These are phyloP conservation scores for Rhynchotus rufescens DNA, from an alignment of 2,797 vertebrate species.

Conservation along the genomic window DNA sequence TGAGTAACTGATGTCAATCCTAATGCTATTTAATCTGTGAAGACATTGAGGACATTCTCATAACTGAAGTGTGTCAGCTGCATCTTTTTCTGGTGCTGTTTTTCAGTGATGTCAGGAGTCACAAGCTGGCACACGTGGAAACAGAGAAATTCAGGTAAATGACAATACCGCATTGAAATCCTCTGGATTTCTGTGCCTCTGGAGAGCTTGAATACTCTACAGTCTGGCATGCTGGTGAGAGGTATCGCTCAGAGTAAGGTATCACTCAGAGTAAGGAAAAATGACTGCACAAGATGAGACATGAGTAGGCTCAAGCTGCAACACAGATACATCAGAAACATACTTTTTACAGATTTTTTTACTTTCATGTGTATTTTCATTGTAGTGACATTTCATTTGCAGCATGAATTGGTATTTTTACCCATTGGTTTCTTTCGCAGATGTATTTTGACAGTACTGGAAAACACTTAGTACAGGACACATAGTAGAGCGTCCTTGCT, in stretches of 20 bases:
- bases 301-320: not conserved
- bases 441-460: not conserved
- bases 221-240: not conserved
- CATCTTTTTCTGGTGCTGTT: not conserved
- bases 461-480: not conserved
- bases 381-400: not conserved
- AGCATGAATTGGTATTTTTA: not conserved
- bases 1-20: not conserved
- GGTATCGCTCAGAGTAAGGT: not conserved
- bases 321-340: not conserved
- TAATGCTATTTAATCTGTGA: slow-evolving; percentile 11
- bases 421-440: not conserved
- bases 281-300: not conserved
- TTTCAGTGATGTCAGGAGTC: slow-evolving; percentile 28
- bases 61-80: slow-evolving; percentile 19
- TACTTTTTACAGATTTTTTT: not conserved
- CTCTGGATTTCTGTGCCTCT: not conserved
- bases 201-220: not conserved
- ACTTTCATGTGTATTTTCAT: not conserved
- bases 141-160: slow-evolving; percentile 26
- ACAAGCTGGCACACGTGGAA: not conserved
- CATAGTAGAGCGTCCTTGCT: not conserved
- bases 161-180: not conserved
- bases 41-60: slow-evolving; percentile 1
- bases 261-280: not conserved